These are phyloP conservation scores for Achroia grisella DNA, from an alignment of 1,140 invertebrate species.

Conservation along the genomic window DNA sequence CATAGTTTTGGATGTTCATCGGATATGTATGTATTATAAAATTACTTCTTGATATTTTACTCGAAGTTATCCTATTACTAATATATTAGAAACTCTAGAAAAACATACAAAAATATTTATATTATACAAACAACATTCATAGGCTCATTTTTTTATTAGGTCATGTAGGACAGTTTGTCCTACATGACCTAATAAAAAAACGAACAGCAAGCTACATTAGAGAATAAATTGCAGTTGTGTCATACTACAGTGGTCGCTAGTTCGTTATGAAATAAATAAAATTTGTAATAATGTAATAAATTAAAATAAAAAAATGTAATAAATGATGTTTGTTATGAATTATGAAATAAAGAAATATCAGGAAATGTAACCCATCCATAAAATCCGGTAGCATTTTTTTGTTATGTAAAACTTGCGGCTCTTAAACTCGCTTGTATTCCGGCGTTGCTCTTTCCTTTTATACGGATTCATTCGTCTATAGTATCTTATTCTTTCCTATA, in stretches of 20 bases:
- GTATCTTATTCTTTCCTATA: constrained; percentile 5
- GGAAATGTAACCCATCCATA: too few species aligned
- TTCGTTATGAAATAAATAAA: not conserved
- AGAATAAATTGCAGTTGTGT: too few species aligned
- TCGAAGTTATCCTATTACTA: too few species aligned
- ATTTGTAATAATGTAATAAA: not conserved
- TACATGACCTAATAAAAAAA: not conserved
- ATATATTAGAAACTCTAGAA: not conserved
- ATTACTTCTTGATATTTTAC: not conserved
- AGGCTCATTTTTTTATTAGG: not conserved
- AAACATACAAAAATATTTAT: not conserved
- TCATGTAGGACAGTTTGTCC: too few species aligned
- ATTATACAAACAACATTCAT: not conserved
- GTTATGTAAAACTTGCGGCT: not conserved
- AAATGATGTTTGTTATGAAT: too few species aligned
- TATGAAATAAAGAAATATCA: too few species aligned
- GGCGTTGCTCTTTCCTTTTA: too few species aligned
- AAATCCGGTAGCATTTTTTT: not conserved
- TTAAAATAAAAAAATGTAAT: not conserved
- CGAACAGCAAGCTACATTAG: too few species aligned
- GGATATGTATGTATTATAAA: not conserved
- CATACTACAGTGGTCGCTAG: too few species aligned
- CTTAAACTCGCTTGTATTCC: not conserved
- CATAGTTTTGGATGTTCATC: constrained; percentile 11
- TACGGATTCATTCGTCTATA: too few species aligned